Percentiles rank a stretch among this genome's conserved stretches.
These are phyloP conservation scores for Tetramorium parvispinum DNA, from an alignment of 1,140 invertebrate genomes.

Conservation along the genomic window DNA sequence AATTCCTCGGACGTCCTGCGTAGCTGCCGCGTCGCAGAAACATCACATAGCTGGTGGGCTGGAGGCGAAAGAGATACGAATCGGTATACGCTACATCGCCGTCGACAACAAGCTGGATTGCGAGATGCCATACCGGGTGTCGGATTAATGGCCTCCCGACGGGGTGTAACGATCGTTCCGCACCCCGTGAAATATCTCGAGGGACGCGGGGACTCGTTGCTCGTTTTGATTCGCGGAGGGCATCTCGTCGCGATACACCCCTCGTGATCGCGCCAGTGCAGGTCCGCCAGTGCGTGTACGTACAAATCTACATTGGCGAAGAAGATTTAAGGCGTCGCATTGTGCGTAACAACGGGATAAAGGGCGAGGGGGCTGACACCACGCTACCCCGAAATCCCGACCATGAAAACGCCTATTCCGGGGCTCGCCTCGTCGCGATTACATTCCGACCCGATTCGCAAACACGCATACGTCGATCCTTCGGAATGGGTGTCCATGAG, in stretches of 20 bases:
- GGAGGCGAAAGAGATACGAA: slow-evolving; percentile 62
- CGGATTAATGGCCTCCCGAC: slow-evolving; percentile 71
- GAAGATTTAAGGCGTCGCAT: slow-evolving; percentile 65
- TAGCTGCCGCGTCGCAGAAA: slow-evolving; percentile 20
- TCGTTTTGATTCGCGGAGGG: slow-evolving; percentile 64
- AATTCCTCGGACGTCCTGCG: slow-evolving; percentile 40
- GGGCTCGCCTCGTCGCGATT: slow-evolving; percentile 24
- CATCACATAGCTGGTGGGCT: background rate
- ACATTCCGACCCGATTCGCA: slow-evolving; percentile 24
- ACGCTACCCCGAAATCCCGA: background rate
- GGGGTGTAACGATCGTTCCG: slow-evolving; percentile 58
- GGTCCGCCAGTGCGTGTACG: slow-evolving; percentile 53
- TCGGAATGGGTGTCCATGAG: background rate
- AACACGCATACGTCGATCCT: background rate
- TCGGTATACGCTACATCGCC: slow-evolving; percentile 59
- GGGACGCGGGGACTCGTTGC: background rate
- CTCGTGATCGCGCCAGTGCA: slow-evolving; percentile 59
- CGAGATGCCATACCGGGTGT: slow-evolving; percentile 58
- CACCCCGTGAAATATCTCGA: slow-evolving; percentile 50
- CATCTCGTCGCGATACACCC: slow-evolving; percentile 41
- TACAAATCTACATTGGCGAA: slow-evolving; percentile 67
- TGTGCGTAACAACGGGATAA: slow-evolving; percentile 19
- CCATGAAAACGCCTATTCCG: slow-evolving; percentile 58
- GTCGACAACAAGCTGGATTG: slow-evolving; percentile 60
- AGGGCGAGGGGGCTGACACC: background rate